Evolutionary conservation across 2,888 invertebrate genomes (phyloP).

Genomic region (Drosophila leonis): DNA sequence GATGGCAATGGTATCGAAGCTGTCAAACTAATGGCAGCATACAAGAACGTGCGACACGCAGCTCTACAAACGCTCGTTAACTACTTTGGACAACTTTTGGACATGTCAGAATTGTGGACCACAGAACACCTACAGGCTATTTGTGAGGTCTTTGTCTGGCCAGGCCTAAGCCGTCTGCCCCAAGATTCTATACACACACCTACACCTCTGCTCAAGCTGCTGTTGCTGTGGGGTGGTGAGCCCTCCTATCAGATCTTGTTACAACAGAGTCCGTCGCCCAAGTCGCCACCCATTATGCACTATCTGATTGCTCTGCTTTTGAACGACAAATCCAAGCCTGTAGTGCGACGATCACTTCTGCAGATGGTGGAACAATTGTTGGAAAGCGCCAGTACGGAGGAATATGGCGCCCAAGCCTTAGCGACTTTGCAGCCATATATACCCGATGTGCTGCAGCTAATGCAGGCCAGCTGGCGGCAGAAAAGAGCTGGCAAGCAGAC

Average conservation of each 20-base stretch:
- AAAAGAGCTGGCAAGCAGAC: slow-evolving; percentile 85
- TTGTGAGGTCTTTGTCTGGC: slow-evolving; percentile 93
- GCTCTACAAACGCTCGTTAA: slow-evolving; percentile 88
- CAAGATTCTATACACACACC: slow-evolving; percentile 94
- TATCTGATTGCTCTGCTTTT: slow-evolving; percentile 90
- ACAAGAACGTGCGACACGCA: slow-evolving; percentile 89
- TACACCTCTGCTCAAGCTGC: slow-evolving; percentile 92
- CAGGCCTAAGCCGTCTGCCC: slow-evolving; percentile 90
- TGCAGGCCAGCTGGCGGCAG: slow-evolving; percentile 89
- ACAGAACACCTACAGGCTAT: slow-evolving; percentile 90
- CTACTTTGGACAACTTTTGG: slow-evolving; percentile 92
- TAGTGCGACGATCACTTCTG: slow-evolving; percentile 89
- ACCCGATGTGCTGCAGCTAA: slow-evolving; percentile 89
- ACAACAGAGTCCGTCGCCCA: slow-evolving; percentile 85
- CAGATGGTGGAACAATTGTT: slow-evolving; percentile 92
- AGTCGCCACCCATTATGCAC: slow-evolving; percentile 87
- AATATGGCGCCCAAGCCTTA: slow-evolving; percentile 81
- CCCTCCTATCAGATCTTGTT: slow-evolving; percentile 91
- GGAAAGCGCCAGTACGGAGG: slow-evolving; percentile 87
- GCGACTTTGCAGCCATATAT: slow-evolving; percentile 91
- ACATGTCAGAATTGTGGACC: slow-evolving; percentile 87
- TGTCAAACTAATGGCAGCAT: slow-evolving; percentile 87
- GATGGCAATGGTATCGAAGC: slow-evolving; percentile 79
- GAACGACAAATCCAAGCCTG: slow-evolving; percentile 88
- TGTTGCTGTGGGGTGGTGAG: slow-evolving; percentile 92